Evolutionary conservation across 2,888 invertebrate species (phyloP).

Genomic region (Andrena hattorfiana): DNA sequence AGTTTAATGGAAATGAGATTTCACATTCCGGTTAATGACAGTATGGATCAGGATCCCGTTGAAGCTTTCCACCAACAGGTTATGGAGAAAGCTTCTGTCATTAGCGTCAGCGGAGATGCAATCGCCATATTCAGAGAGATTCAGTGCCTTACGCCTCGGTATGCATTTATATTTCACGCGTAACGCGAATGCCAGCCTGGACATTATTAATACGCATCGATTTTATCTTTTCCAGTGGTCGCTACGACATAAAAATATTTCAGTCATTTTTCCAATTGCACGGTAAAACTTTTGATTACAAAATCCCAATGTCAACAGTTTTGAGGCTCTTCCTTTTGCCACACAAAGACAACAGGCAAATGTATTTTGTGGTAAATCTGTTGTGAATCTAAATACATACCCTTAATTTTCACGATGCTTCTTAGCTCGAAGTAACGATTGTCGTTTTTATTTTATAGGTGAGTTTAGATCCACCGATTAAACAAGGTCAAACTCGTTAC

Average conservation of each 20-base stretch:
- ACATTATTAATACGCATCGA: constrained; percentile 6
- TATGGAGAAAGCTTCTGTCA: constrained; percentile 98
- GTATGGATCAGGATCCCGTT: constrained; percentile 95
- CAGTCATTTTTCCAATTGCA: constrained; percentile 96
- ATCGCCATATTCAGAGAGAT: constrained; percentile 98
- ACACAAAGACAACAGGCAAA: constrained; percentile 98
- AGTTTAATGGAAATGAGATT: constrained; percentile 99
- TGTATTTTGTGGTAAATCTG: constrained; percentile 95
- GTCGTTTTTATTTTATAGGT: constrained; percentile 82
- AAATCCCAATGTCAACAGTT: constrained; percentile 99
- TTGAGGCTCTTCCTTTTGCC: constrained; percentile 97
- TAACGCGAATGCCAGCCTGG: background rate
- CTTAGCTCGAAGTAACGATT: background rate
- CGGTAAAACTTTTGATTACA: constrained; percentile 99
- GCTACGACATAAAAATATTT: constrained; percentile 98
- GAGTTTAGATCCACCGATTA: constrained; percentile 99
- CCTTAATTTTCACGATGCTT: constrained; percentile 11
- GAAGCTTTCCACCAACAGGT: constrained; percentile 99
- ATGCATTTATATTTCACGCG: constrained; percentile 59
- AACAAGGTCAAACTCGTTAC: constrained; percentile 99
- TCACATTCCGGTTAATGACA: constrained; percentile 97
- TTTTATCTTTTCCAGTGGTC: constrained; percentile 91
- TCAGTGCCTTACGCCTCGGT: constrained; percentile 99
- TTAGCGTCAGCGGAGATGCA: constrained; percentile 98
- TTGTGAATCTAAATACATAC: background rate